Conservation (phyloP, 2,113 vertebrate genomes). For the Neotoma lepida region DNA sequence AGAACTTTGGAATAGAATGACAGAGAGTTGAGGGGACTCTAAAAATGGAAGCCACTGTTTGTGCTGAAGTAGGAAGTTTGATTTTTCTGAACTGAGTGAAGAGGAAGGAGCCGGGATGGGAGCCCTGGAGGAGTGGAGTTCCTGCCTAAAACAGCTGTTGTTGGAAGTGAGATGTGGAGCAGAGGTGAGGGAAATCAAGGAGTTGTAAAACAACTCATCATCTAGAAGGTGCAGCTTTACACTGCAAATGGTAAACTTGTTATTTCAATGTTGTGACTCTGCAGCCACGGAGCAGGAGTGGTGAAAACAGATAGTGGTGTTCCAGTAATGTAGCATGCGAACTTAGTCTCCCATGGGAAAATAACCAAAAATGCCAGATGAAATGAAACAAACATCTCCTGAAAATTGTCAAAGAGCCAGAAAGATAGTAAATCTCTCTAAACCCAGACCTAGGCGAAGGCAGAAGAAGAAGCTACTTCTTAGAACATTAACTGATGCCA, state of each 20-base stretch:
- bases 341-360: neutral
- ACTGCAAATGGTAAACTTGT: constrained; percentile 45
- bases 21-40: constrained; percentile 25
- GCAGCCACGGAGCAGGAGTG: neutral
- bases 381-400: constrained; percentile 18
- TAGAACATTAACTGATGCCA: neutral
- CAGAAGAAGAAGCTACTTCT: neutral
- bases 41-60: neutral
- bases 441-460: constrained; percentile 17
- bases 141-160: constrained; percentile 23
- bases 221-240: constrained; percentile 16
- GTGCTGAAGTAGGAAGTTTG: neutral
- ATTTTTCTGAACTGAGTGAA: constrained; percentile 42
- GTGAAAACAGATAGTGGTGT: constrained; percentile 26
- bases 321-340: constrained; percentile 8
- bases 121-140: neutral
- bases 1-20: constrained; percentile 11
- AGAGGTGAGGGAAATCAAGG: constrained; percentile 47
- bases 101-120: neutral
- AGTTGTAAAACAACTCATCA: constrained; percentile 42
- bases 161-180: constrained; percentile 45
- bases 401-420: constrained; percentile 19
- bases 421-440: constrained; percentile 38
- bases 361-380: constrained; percentile 36
- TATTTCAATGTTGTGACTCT: constrained; percentile 48